phyloP scores from a whole-genome alignment of 2,113 vertebrate species.

The Mustela lutreola region DNA sequence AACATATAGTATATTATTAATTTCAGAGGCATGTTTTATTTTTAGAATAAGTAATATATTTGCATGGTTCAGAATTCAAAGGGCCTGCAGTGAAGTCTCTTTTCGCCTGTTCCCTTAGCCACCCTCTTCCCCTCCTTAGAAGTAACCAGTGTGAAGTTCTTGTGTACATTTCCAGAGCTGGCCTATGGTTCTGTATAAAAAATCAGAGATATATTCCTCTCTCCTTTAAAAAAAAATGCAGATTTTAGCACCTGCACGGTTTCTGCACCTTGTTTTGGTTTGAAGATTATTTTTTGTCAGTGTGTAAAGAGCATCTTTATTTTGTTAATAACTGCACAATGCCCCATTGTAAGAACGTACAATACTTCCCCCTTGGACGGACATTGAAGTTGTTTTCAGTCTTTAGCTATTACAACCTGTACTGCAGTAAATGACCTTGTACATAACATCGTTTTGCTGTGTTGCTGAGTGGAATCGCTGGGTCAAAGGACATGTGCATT shows the following conservation, averaged over 20 bases:
- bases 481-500: background rate
- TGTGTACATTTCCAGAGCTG: background rate
- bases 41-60: background rate
- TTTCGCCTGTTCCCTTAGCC: background rate
- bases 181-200: background rate
- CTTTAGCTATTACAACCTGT: background rate
- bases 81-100: background rate
- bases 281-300: background rate
- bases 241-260: background rate
- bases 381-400: background rate
- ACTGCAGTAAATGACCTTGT: background rate
- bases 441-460: rapidly evolving
- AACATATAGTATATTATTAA: too few species aligned
- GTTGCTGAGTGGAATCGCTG: background rate
- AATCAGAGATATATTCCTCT: background rate
- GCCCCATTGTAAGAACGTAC: background rate
- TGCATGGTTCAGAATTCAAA: background rate
- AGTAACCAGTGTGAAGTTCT: background rate
- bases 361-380: background rate
- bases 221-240: background rate
- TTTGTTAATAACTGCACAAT: background rate
- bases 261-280: background rate
- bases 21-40: background rate
- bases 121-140: background rate
- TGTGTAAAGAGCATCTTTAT: background rate